These are phyloP conservation scores for Meghimatium bilineatum DNA, from an alignment of 2,888 invertebrate species.

Conservation along the genomic window DNA sequence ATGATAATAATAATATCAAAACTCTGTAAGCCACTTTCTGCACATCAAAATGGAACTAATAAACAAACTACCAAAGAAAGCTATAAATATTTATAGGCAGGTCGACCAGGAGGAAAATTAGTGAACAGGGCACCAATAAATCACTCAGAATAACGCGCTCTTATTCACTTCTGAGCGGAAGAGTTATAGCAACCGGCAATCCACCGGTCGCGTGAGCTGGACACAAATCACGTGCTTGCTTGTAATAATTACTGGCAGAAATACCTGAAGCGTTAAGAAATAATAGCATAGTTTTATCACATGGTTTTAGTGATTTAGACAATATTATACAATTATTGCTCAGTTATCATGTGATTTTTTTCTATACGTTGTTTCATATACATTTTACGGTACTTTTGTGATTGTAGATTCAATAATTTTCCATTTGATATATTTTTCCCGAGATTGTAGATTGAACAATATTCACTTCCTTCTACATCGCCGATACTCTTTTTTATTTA, in stretches of 20 bases:
- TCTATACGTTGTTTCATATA: too few species aligned
- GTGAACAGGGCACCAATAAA: neutral
- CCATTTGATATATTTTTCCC: too few species aligned
- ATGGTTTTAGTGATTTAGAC: neutral
- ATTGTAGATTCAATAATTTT: too few species aligned
- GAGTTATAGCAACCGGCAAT: neutral
- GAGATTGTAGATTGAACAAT: too few species aligned
- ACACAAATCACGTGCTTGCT: neutral
- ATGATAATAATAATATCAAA: too few species aligned
- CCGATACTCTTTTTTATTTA: too few species aligned
- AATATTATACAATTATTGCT: neutral
- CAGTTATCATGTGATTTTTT: too few species aligned
- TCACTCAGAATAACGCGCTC: neutral
- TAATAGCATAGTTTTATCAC: neutral
- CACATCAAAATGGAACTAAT: too few species aligned
- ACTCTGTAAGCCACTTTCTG: too few species aligned
- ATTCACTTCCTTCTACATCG: too few species aligned
- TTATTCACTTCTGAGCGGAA: constrained; percentile 8
- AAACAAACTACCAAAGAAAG: neutral
- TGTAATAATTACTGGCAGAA: constrained; percentile 4
- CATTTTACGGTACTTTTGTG: too few species aligned
- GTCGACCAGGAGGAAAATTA: neutral
- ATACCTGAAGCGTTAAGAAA: neutral
- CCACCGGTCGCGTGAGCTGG: neutral
- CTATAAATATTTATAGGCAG: neutral